A percentile compares a stretch with the other conserved stretches of the same genome.
Evolutionary conservation across 2,113 vertebrate species (phyloP).

Genomic region (Protobothrops mucrosquamatus): DNA sequence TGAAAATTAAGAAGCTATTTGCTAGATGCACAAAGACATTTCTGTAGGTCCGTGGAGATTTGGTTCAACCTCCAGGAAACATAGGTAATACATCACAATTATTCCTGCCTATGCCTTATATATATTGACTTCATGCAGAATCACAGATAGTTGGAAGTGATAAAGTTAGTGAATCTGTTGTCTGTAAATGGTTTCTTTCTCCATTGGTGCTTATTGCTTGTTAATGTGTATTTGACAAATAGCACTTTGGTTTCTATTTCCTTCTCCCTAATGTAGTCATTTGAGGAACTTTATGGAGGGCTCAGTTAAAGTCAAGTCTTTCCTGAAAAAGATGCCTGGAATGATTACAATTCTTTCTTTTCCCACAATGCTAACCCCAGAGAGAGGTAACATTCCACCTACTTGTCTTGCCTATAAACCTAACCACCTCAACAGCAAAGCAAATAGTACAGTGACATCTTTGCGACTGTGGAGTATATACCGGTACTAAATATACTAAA

Average conservation of each 20-base stretch:
- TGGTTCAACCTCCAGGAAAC: not conserved
- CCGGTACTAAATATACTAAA: not conserved
- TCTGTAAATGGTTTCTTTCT: not conserved
- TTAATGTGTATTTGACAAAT: conserved; percentile 38
- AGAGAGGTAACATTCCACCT: not conserved
- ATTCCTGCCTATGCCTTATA: not conserved
- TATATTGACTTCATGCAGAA: conserved; percentile 8
- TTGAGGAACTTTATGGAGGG: not conserved
- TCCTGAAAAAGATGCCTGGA: conserved; percentile 14
- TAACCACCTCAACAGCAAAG: not conserved
- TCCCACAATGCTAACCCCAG: not conserved
- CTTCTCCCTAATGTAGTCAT: not conserved
- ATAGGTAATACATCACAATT: not conserved
- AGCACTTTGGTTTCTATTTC: conserved; percentile 27
- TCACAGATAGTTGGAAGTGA: conserved; percentile 26
- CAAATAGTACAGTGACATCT: not conserved
- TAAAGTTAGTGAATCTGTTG: conserved; percentile 3
- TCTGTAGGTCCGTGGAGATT: not conserved
- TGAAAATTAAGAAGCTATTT: not conserved
- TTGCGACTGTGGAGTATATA: not conserved
- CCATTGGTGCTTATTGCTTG: not conserved
- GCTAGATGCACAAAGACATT: not conserved
- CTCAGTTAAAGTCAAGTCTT: conserved; percentile 33
- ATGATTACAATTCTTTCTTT: not conserved
- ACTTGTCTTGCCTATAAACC: not conserved